phyloP scores from a whole-genome alignment of 2,797 vertebrate genomes.

The Malurus splendens region DNA sequence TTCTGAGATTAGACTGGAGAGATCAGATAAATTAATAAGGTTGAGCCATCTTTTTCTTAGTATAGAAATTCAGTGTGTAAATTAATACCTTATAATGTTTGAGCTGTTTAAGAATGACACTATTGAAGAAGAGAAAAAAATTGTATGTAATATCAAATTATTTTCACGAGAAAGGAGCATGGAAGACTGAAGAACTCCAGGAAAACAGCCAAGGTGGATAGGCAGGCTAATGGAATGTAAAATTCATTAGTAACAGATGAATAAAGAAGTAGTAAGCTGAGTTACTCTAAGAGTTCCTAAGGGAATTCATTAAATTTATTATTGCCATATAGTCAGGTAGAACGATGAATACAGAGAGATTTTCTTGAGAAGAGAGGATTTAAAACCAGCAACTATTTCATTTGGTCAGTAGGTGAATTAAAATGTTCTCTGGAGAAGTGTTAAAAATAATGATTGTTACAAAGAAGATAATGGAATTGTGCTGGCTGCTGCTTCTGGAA shows the following conservation, averaged over 20 bases:
- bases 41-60: background rate
- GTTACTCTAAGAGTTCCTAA: background rate
- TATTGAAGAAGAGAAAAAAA: background rate
- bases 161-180: background rate
- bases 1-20: background rate
- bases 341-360: background rate
- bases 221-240: background rate
- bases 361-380: background rate
- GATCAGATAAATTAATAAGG: background rate
- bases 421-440: background rate
- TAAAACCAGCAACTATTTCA: background rate
- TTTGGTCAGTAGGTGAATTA: background rate
- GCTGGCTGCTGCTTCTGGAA: background rate
- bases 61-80: background rate
- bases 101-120: background rate
- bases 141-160: background rate
- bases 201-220: background rate
- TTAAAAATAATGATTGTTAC: background rate
- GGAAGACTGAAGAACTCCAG: background rate
- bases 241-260: constrained; percentile 38
- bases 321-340: background rate
- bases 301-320: background rate
- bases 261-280: background rate
- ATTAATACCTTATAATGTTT: background rate
- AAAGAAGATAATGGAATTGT: background rate